A percentile compares a stretch with the other conserved stretches of the same genome.
These are phyloP conservation scores for Spheniscus mendiculus DNA, from an alignment of 2,113 vertebrate genomes.

Conservation along the genomic window DNA sequence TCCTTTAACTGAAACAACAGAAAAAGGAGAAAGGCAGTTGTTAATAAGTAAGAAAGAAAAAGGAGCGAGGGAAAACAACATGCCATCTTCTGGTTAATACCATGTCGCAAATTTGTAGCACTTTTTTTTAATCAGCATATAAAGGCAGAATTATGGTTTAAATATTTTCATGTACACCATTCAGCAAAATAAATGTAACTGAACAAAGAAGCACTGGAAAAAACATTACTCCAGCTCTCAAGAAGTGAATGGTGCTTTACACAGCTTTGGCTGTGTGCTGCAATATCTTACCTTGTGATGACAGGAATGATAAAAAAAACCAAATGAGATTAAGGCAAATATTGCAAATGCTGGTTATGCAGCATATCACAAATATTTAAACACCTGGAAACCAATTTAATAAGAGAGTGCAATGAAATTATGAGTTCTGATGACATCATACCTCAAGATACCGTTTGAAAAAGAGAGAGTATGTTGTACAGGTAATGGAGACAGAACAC, in stretches of 20 bases:
- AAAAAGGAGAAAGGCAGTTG: slow-evolving; percentile 94
- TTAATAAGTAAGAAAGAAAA: slow-evolving; percentile 85
- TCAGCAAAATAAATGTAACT: slow-evolving; percentile 43
- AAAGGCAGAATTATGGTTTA: slow-evolving; percentile 31
- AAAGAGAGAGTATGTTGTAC: slow-evolving; percentile 27
- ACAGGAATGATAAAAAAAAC: slow-evolving; percentile 11
- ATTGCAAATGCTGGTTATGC: slow-evolving; percentile 31
- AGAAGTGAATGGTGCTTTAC: slow-evolving; percentile 39
- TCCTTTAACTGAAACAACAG: slow-evolving; percentile 99
- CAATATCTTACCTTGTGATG: slow-evolving; percentile 56
- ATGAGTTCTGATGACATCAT: slow-evolving; percentile 7
- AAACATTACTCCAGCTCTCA: slow-evolving; percentile 40
- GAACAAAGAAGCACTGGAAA: slow-evolving; percentile 25
- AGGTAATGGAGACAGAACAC: background rate
- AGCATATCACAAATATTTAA: slow-evolving; percentile 39
- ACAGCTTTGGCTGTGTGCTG: slow-evolving; percentile 3
- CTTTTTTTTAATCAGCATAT: slow-evolving; percentile 1
- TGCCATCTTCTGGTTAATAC: slow-evolving; percentile 58
- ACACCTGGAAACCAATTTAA: slow-evolving; percentile 9
- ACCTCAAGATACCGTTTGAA: background rate
- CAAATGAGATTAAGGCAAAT: slow-evolving; percentile 53
- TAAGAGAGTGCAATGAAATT: slow-evolving; percentile 9
- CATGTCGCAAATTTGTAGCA: slow-evolving; percentile 3
- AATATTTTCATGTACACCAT: slow-evolving; percentile 24
- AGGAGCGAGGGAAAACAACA: slow-evolving; percentile 59